Evolutionary conservation across 2,888 invertebrate species (phyloP).

Genomic region (Unio delphinus): DNA sequence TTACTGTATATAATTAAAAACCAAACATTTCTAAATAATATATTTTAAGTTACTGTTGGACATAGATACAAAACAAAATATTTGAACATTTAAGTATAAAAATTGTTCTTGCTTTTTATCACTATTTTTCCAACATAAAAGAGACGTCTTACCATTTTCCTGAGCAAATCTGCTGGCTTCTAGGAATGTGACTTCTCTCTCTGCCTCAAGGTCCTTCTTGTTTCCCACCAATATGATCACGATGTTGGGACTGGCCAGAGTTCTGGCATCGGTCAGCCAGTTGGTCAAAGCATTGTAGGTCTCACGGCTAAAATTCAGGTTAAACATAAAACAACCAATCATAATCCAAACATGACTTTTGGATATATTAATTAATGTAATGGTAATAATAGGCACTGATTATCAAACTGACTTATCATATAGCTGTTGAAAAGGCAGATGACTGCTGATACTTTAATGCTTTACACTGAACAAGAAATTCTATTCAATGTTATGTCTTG

Average conservation of each 20-base stretch:
- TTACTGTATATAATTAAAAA: no score
- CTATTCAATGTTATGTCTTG: no score
- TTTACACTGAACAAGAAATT: no score
- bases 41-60: no score
- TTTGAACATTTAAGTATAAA: no score
- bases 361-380: neutral
- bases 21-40: no score
- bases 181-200: slow-evolving; percentile 85
- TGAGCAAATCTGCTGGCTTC: slow-evolving; percentile 89
- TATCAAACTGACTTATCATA: no score
- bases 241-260: slow-evolving; percentile 86
- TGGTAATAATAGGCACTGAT: neutral
- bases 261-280: slow-evolving; percentile 83
- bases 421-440: no score
- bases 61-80: no score
- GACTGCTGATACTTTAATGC: neutral
- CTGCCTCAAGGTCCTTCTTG: slow-evolving; percentile 86
- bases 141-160: slow-evolving; percentile 80
- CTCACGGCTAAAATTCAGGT: slow-evolving; percentile 70
- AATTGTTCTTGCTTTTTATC: no score
- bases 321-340: neutral
- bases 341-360: neutral
- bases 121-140: neutral
- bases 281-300: slow-evolving; percentile 75
- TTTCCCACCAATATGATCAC: slow-evolving; percentile 86